A percentile compares a stretch with the other conserved stretches of the same genome.
phyloP scores from a whole-genome alignment of 2,888 invertebrate genomes.

The Stictocephala bisonia region DNA sequence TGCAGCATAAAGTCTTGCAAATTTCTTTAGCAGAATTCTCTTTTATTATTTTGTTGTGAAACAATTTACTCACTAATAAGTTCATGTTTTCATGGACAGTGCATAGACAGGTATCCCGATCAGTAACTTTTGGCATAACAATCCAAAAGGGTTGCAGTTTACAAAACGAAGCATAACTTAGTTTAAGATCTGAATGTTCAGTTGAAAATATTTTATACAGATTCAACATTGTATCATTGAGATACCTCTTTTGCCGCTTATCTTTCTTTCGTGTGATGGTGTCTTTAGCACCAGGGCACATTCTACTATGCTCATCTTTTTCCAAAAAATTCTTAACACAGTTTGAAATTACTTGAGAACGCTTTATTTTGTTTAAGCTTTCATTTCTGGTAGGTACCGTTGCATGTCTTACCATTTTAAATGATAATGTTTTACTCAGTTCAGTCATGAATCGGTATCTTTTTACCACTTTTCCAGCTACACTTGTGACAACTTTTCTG shows the following conservation, averaged over 20 bases:
- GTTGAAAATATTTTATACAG: constrained; percentile 57
- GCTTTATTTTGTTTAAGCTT: constrained; percentile 26
- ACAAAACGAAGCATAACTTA: constrained; percentile 52
- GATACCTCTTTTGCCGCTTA: constrained; percentile 57
- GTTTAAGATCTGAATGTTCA: constrained; percentile 42
- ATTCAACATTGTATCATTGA: constrained; percentile 56
- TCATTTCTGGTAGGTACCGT: constrained; percentile 17
- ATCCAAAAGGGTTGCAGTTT: constrained; percentile 58
- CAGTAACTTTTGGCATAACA: constrained; percentile 54
- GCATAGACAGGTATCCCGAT: constrained; percentile 40
- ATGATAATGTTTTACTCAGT: constrained; percentile 27
- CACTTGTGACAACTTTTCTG: constrained; percentile 10
- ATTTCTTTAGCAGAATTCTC: constrained; percentile 28
- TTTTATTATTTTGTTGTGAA: constrained; percentile 22
- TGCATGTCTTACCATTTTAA: constrained; percentile 19
- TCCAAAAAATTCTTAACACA: constrained; percentile 56
- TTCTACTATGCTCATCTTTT: constrained; percentile 58
- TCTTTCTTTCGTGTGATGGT: constrained; percentile 57
- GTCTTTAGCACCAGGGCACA: constrained; percentile 59
- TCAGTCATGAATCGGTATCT: constrained; percentile 13
- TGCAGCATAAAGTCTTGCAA: constrained; percentile 22
- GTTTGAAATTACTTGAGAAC: neutral
- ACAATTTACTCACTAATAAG: constrained; percentile 14
- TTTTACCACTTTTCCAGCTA: neutral
- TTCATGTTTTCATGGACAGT: constrained; percentile 32